A percentile compares a stretch with the other conserved stretches of the same genome.
Conservation (phyloP, 1,140 invertebrate genomes). For the Drosophila ohnishii region DNA sequence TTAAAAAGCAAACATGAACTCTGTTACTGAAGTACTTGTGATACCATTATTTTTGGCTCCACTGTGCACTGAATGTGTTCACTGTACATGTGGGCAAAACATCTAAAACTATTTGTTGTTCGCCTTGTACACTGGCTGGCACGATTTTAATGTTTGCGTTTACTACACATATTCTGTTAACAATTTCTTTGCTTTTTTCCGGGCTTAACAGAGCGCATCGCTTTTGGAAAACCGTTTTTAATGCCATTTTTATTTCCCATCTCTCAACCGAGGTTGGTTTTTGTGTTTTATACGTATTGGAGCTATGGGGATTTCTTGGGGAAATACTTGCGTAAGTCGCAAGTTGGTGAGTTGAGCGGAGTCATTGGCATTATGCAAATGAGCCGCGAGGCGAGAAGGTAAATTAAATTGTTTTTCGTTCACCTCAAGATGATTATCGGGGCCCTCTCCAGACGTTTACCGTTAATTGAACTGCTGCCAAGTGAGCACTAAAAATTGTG, state of each 20-base stretch:
- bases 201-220: conserved; percentile 73
- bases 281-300: conserved; percentile 6
- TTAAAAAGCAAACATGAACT: neutral
- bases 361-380: conserved; percentile 77
- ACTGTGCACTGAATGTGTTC: conserved; percentile 9
- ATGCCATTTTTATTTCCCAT: conserved; percentile 41
- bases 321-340: conserved; percentile 68
- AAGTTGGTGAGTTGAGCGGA: conserved; percentile 24
- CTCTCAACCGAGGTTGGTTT: conserved; percentile 10
- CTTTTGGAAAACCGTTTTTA: conserved; percentile 60
- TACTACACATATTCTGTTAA: conserved; percentile 46
- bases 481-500: conserved; percentile 44
- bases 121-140: conserved; percentile 47
- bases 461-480: conserved; percentile 65
- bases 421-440: conserved; percentile 60
- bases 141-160: conserved; percentile 50
- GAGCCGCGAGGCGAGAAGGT: conserved; percentile 43
- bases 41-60: neutral
- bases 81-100: conserved; percentile 13
- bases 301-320: conserved; percentile 24
- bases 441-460: conserved; percentile 51
- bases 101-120: conserved; percentile 57
- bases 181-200: conserved; percentile 61
- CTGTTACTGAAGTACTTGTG: neutral
- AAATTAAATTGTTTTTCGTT: conserved; percentile 71